Percentiles rank a stretch among this genome's conserved stretches.
Evolutionary conservation across 2,113 vertebrate species (phyloP).

Genomic region (Athene noctua): DNA sequence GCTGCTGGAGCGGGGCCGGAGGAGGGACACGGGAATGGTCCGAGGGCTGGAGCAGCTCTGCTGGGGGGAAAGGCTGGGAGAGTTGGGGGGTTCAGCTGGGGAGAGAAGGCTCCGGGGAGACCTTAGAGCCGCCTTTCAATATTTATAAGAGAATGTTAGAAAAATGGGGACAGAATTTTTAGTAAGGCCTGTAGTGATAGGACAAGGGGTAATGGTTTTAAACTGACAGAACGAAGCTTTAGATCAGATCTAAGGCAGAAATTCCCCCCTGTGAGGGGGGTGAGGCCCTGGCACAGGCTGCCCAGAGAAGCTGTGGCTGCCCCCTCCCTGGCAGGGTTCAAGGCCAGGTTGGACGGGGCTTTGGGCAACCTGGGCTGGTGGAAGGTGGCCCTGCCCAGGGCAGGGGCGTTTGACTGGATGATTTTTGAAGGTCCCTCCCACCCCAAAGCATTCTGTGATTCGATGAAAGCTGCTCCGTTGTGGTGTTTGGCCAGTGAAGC

Average conservation of each 20-base stretch:
- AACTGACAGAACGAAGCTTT: too few relatives aligned
- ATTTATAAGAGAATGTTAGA: background rate
- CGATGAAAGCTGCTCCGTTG: background rate
- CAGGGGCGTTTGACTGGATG: background rate
- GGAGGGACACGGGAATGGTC: rapidly evolving
- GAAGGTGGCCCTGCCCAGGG: background rate
- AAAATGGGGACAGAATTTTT: background rate
- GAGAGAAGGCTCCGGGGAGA: background rate
- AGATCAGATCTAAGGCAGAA: background rate
- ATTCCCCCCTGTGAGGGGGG: rapidly evolving
- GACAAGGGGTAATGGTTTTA: background rate
- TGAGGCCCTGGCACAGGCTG: background rate
- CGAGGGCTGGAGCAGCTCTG: background rate
- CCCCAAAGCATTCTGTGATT: background rate
- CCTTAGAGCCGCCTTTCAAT: rapidly evolving
- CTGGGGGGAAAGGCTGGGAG: rapidly evolving
- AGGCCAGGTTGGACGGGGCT: background rate
- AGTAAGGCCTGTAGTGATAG: background rate
- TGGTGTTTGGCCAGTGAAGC: background rate
- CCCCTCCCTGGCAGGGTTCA: background rate
- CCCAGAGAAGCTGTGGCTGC: background rate
- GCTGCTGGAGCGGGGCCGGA: background rate
- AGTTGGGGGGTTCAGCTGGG: background rate
- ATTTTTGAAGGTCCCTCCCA: background rate
- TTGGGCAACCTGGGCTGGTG: background rate